These are phyloP conservation scores for Otus sunia DNA, from an alignment of 2,113 vertebrate species.

Conservation along the genomic window DNA sequence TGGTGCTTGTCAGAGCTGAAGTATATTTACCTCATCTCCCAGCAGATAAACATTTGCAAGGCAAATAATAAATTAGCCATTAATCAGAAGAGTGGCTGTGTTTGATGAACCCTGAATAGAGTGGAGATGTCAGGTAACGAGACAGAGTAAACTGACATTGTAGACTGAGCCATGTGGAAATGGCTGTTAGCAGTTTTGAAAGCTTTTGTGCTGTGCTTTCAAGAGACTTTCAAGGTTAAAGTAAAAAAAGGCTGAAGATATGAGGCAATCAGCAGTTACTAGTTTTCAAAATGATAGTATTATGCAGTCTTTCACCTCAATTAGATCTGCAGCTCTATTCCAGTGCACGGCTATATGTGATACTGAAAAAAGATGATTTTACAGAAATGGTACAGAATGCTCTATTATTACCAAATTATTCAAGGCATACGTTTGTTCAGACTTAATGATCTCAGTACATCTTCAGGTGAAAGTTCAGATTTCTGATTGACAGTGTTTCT, in stretches of 20 bases:
- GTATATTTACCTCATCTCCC: constrained; percentile 72
- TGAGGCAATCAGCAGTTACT: not conserved
- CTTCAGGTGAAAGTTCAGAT: constrained; percentile 33
- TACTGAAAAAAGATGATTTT: not conserved
- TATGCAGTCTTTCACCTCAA: not conserved
- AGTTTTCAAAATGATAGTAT: not conserved
- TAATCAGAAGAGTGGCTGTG: constrained; percentile 70
- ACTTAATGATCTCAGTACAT: constrained; percentile 2
- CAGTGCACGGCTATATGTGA: not conserved
- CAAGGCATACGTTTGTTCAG: not conserved
- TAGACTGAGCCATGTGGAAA: constrained; percentile 30
- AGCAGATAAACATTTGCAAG: constrained; percentile 80
- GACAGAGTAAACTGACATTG: constrained; percentile 65
- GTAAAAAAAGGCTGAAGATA: not conserved
- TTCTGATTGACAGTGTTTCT: constrained; percentile 7
- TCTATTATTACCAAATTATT: constrained; percentile 30
- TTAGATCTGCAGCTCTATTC: not conserved
- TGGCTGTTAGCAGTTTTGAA: not conserved
- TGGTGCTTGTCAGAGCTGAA: constrained; percentile 71
- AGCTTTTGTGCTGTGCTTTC: not conserved
- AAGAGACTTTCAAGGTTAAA: constrained; percentile 35
- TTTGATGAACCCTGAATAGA: constrained; percentile 76
- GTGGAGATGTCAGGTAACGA: constrained; percentile 65
- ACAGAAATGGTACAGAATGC: not conserved
- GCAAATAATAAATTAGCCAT: constrained; percentile 81